These are phyloP conservation scores for Actinia tenebrosa DNA, from an alignment of 64 coral and sea anemone species.

Conservation along the genomic window DNA sequence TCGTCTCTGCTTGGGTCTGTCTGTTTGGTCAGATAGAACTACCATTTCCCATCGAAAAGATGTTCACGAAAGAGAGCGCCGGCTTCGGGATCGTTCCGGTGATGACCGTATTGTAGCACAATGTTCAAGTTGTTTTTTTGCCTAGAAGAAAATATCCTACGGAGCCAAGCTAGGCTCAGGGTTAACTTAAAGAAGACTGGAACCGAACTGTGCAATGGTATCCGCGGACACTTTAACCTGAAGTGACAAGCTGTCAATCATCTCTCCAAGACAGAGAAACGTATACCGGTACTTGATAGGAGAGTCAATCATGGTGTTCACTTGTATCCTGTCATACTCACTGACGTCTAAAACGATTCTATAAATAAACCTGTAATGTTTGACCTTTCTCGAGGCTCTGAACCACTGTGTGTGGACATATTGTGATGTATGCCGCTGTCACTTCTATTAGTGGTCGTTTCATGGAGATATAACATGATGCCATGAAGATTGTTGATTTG, in stretches of 20 bases:
- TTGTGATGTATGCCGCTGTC: too few relatives aligned
- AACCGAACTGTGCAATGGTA: slow-evolving; percentile 4
- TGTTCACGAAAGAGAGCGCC: neutral
- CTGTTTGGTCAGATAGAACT: slow-evolving; percentile 51
- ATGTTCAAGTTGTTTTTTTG: slow-evolving; percentile 24
- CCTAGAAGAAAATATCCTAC: slow-evolving; percentile 2
- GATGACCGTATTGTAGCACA: neutral
- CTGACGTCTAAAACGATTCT: too few relatives aligned
- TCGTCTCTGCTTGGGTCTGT: slow-evolving; percentile 41
- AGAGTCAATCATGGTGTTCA: neutral
- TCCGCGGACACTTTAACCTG: neutral
- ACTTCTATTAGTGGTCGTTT: too few relatives aligned
- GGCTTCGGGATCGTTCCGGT: slow-evolving; percentile 3
- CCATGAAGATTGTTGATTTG: too few relatives aligned
- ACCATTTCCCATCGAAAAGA: slow-evolving; percentile 52
- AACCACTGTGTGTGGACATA: too few relatives aligned
- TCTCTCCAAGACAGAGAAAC: neutral
- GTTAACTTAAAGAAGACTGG: neutral
- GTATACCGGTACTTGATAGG: neutral
- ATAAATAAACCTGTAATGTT: too few relatives aligned
- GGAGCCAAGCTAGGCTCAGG: neutral
- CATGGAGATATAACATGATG: too few relatives aligned
- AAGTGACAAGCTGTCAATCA: slow-evolving; percentile 9
- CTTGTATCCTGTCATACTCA: neutral
- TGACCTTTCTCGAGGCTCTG: too few relatives aligned